Evolutionary conservation across 2,888 invertebrate genomes (phyloP).

Genomic region (Lomographa bimaculata): DNA sequence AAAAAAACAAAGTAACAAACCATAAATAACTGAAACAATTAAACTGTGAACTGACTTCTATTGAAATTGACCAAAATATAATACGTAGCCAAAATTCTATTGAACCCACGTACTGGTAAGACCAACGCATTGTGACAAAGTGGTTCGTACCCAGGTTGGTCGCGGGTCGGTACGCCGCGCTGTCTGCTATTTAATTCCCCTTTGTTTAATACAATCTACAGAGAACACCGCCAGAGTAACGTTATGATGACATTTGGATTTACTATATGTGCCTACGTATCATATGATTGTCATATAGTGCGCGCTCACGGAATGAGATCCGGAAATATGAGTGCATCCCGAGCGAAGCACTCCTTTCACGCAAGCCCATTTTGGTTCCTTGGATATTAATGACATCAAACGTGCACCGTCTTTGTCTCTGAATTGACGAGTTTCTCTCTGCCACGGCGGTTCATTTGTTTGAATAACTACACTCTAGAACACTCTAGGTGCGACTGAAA

Average conservation of each 20-base stretch:
- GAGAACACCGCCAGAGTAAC: constrained; percentile 58
- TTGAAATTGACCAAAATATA: too few species aligned
- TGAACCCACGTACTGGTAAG: constrained; percentile 17
- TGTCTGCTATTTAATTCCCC: constrained; percentile 67
- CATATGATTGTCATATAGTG: constrained; percentile 36
- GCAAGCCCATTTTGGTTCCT: constrained; percentile 44
- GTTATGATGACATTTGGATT: constrained; percentile 65
- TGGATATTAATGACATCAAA: constrained; percentile 59
- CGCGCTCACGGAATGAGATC: constrained; percentile 54
- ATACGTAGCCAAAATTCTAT: too few species aligned
- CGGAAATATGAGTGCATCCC: constrained; percentile 64
- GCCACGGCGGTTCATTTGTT: constrained; percentile 38
- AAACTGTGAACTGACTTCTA: too few species aligned
- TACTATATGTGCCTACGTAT: too few species aligned
- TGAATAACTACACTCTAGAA: constrained; percentile 36
- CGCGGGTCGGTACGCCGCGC: constrained; percentile 59
- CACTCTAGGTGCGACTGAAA: constrained; percentile 3
- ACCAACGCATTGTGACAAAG: constrained; percentile 48
- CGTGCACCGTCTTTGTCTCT: constrained; percentile 51
- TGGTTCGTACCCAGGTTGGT: constrained; percentile 54
- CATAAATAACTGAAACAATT: too few species aligned
- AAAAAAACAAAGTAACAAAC: too few species aligned
- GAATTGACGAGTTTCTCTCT: constrained; percentile 48
- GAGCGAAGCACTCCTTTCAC: constrained; percentile 38
- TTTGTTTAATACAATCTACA: constrained; percentile 71